Percentiles rank a stretch among this genome's conserved stretches.
phyloP scores from a whole-genome alignment of 2,797 vertebrate species.

The Microcaecilia unicolor region DNA sequence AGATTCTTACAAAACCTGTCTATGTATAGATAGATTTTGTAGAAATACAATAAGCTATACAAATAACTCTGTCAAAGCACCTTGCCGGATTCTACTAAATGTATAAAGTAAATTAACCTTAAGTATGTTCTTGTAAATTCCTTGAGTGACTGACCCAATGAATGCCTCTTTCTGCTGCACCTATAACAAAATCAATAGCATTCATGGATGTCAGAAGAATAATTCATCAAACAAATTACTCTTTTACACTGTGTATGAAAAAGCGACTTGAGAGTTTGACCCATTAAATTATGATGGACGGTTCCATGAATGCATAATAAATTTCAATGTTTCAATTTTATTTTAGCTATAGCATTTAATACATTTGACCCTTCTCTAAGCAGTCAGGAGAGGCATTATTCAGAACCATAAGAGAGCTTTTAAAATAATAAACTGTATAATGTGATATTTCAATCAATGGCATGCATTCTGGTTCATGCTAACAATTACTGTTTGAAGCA shows the following conservation, averaged over 20 bases:
- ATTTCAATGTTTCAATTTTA: constrained; percentile 33
- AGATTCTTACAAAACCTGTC: no score
- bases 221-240: constrained; percentile 31
- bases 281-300: constrained; percentile 26
- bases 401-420: constrained; percentile 6
- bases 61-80: background rate
- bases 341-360: constrained; percentile 28
- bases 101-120: constrained; percentile 6
- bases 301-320: constrained; percentile 24
- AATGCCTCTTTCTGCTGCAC: constrained; percentile 12
- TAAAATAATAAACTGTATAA: constrained; percentile 2
- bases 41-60: no score
- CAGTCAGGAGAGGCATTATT: constrained; percentile 9
- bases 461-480: background rate
- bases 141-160: constrained; percentile 9
- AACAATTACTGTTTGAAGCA: background rate
- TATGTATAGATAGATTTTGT: no score
- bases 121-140: constrained; percentile 20
- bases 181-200: constrained; percentile 36
- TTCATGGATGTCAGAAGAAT: constrained; percentile 15
- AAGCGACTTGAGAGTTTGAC: constrained; percentile 9
- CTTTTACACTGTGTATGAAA: constrained; percentile 31
- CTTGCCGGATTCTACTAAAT: constrained; percentile 8
- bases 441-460: background rate
- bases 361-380: constrained; percentile 15